phyloP scores from a whole-genome alignment of 2,888 invertebrate genomes.

The Diaphora mendica region DNA sequence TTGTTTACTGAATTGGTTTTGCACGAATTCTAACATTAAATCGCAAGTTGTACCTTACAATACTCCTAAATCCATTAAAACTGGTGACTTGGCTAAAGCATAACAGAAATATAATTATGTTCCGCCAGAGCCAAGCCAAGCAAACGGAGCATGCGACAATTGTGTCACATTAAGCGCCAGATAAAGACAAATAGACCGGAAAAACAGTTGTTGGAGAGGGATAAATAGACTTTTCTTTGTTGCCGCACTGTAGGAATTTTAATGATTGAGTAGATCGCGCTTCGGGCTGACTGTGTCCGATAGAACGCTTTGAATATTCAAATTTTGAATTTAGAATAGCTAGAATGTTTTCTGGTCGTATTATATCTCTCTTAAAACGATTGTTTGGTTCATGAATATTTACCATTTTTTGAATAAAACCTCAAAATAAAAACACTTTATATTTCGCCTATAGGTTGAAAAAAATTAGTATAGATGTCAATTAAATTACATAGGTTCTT shows the following conservation, averaged over 20 bases:
- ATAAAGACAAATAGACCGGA: conserved; percentile 85
- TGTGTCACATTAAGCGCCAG: conserved; percentile 82
- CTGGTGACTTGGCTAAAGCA: conserved; percentile 49
- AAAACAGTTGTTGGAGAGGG: conserved; percentile 79
- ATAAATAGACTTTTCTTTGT: conserved; percentile 76
- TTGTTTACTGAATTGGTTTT: conserved; percentile 17
- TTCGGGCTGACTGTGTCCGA: conserved; percentile 49
- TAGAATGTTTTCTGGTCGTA: conserved; percentile 30
- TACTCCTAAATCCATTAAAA: conserved; percentile 45
- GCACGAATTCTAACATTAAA: conserved; percentile 38
- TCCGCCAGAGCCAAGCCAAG: conserved; percentile 64
- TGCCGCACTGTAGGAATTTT: conserved; percentile 73
- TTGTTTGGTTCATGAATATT: neutral
- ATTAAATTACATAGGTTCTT: neutral
- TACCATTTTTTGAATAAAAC: neutral
- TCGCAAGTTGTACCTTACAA: conserved; percentile 30
- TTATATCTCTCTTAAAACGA: neutral
- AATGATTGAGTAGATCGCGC: conserved; percentile 73
- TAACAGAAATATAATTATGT: conserved; percentile 62
- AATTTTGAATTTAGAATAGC: conserved; percentile 50
- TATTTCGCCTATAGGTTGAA: no score
- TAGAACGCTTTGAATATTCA: conserved; percentile 52
- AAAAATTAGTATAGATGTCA: no score
- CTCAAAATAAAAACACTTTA: neutral
- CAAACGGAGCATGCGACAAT: conserved; percentile 82